Evolutionary conservation across 2,113 vertebrate genomes (phyloP), one percentile per base, ranked within the genome.

Genomic region (Zapus hudsonius): DNA sequence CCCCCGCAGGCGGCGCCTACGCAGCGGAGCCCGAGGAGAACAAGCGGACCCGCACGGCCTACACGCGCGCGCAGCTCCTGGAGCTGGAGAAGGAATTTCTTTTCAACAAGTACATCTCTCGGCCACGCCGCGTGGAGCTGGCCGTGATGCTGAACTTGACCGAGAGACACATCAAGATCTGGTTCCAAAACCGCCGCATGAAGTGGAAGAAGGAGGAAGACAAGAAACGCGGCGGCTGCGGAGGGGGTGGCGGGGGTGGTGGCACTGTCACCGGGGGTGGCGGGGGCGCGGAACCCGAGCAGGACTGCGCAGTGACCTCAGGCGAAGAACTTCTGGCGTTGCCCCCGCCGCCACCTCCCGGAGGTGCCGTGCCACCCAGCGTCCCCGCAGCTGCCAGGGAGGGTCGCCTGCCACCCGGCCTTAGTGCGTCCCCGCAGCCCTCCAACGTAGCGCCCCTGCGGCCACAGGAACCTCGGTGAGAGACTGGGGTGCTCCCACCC

Each of bases 151-250:
- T 99, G 90, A 99, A 99, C 98, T 98, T 99, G 96, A 99, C 99
- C 40, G 99, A 99, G 97, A 98, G 99, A 12, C 99, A 99, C 97
- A 99, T 99, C 96, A 99, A 99, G 97, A 99, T 99, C 98, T 99
- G 99, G 99, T 99, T 99, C 97, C 99, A 99, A 96, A 99, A 99
- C 97, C 98, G 99, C 16, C 98, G 99, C 93, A 99, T 99, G 99
- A 99, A 99, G 95, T 99, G 99, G 99, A 99, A 99, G 97, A 99
- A 99, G 78, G 99, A 99, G 96, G 99, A 99, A 94, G 99, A 99
- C 97, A 99, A 99, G 89, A 99, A 99, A 92, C 98, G 98, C 89
- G 98, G 97, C 9, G 92, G 98, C 89, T 98, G 97, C 9, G 92
- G 59, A 11, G 88, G 55, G 0, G 67, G 74, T 66, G 98, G 89